Evolutionary conservation across 1,140 invertebrate species (phyloP), one percentile per base, ranked within the genome.

Genomic region (Odontomachus brunneus): DNA sequence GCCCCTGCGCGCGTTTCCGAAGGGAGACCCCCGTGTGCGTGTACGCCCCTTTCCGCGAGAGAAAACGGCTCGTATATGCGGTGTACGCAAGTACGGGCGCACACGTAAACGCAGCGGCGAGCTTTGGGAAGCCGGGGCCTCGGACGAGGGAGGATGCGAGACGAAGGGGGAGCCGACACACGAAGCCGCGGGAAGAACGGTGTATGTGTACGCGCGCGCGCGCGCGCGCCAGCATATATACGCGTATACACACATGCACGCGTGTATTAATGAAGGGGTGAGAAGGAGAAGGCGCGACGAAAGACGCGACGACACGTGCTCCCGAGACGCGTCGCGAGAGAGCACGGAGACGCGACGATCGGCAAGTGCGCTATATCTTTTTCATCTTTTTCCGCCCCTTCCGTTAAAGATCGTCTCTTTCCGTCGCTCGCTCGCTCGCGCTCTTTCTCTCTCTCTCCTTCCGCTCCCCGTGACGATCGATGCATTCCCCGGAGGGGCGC

Each of bases 231-330:
- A n/a, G 63, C 48, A 22, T 51, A 22, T 17, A 44, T 19, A 75
- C 2, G 5, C 60, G 83, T 49, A 83, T 49, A 49, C 29, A 74
- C 67, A 57, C 83, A 67, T 51, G 17, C 17, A 38, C 22, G 74
- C 4, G 49, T 4, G 60, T 15, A 51, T 38, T 63, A 84, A 48
- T 59, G 24, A 74, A 60, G 83, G 84, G 80, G 63, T 66, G 84
- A 59, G 55, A 72, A 63, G n/a, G 75, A 63, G 80, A 76, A 63
- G 72, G 67, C 62, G 72, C 59, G 48, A 49, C 55, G 60, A 78
- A 78, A 67, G 81, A 71, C 69, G 82, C 67, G 71, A 1, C 57
- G 81, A 71, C 88, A 89, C 88, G 88, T 89, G 88, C 83, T 84
- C 66, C 26, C 67, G 74, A 72, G 74, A 82, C 60, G 51, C 51